phyloP scores from a whole-genome alignment of 2,797 vertebrate species.

The Holocentrus rufus region DNA sequence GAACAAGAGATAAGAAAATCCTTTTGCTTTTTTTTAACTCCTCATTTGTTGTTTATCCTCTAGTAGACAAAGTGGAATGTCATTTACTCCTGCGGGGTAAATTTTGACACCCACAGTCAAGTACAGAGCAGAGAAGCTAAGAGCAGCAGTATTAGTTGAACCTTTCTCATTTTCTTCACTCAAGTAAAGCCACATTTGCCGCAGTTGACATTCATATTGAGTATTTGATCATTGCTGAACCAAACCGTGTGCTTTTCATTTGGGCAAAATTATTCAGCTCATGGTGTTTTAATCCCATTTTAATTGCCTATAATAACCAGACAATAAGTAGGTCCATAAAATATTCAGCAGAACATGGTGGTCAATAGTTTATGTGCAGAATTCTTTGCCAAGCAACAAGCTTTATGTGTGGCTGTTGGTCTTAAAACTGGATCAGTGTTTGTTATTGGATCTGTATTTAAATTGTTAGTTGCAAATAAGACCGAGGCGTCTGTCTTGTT shows the following conservation, averaged over 20 bases:
- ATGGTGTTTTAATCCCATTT: constrained; percentile 29
- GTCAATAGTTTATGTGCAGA: constrained; percentile 7
- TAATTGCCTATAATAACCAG: constrained; percentile 27
- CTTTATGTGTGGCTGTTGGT: too few relatives aligned
- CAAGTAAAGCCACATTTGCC: neutral
- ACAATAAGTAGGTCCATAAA: constrained; percentile 30
- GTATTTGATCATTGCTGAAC: constrained; percentile 5
- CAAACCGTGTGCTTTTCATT: neutral
- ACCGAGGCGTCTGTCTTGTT: too few relatives aligned
- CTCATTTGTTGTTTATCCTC: constrained; percentile 35
- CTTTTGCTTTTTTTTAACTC: constrained; percentile 25
- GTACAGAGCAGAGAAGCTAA: too few relatives aligned
- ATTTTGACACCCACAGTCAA: too few relatives aligned
- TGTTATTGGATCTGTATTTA: neutral
- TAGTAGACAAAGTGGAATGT: constrained; percentile 36
- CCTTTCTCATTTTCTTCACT: neutral
- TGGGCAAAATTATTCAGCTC: neutral
- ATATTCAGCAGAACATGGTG: constrained; percentile 20
- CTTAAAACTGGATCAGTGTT: constrained; percentile 18
- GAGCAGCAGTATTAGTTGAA: neutral
- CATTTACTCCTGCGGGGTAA: too few relatives aligned
- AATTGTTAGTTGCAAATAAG: too few relatives aligned
- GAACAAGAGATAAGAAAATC: constrained; percentile 42
- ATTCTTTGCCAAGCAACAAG: constrained; percentile 4
- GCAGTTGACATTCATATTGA: neutral